These are phyloP conservation scores for Puma concolor DNA, from an alignment of 2,113 vertebrate species.

Conservation along the genomic window DNA sequence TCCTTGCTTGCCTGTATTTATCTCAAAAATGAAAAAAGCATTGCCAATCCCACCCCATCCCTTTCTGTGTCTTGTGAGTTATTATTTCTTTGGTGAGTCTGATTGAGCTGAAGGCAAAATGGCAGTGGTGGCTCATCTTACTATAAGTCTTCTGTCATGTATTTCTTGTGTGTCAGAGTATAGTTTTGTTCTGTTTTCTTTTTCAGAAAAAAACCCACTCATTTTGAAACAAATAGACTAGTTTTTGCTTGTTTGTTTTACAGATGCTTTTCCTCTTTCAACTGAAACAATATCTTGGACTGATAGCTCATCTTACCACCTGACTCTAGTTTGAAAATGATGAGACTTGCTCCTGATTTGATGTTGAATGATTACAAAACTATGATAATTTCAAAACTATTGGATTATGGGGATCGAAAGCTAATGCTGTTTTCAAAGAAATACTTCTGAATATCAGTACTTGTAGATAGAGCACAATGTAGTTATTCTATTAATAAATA, in stretches of 20 bases:
- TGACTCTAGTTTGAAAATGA: slow-evolving; percentile 32
- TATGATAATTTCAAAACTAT: not conserved
- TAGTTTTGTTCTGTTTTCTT: not conserved
- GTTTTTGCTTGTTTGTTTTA: not conserved
- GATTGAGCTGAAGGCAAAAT: slow-evolving; percentile 5
- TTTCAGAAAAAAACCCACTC: not conserved
- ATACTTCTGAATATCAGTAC: not conserved
- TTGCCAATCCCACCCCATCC: not conserved
- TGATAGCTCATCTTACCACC: not conserved
- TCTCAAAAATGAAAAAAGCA: not conserved
- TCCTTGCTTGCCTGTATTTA: not conserved
- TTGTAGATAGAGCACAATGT: not conserved
- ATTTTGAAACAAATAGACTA: slow-evolving; percentile 44
- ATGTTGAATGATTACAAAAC: slow-evolving; percentile 30
- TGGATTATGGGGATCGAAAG: not conserved
- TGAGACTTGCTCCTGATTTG: slow-evolving; percentile 6
- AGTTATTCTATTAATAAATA: slow-evolving; percentile 42
- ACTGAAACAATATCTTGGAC: slow-evolving; percentile 18
- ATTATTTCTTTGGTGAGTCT: not conserved
- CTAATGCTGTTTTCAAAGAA: slow-evolving; percentile 8
- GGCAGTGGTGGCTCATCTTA: not conserved
- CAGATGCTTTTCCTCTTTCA: not conserved
- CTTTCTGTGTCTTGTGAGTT: not conserved
- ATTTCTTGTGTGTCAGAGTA: slow-evolving; percentile 24
- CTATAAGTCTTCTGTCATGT: not conserved